Evolutionary conservation across 2,888 invertebrate genomes (phyloP), one percentile per base, ranked within the genome.

Genomic region (Aricia artaxerxes): DNA sequence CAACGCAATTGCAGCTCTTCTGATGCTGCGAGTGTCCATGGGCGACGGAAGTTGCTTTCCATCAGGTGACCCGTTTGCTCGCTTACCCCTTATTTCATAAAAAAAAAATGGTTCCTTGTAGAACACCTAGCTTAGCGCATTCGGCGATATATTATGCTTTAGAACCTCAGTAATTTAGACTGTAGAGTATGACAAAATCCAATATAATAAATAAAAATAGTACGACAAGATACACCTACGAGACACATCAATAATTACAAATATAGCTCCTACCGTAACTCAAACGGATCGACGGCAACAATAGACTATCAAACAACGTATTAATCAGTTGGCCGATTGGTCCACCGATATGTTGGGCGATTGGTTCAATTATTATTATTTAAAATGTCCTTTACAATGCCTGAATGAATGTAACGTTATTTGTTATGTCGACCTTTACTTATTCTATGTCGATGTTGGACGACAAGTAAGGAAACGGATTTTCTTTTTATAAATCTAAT

Each of bases 311-410:
- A 85, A 83, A 83, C 84, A 81, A 83, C 86, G 82, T 90, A 92
- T 92, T 91, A 91, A 92, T 92, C 92, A 91, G 89, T 82, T 84
- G 86, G 84, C 81, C 84, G 82, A 83, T 83, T 91, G 91, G 89
- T 82, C 84, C 86, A 83, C 81, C 84, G 82, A 83, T 82, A 81
- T 79, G 80, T 82, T 80, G 81, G 78, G 77, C 82, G 85, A 92
- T 92, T 90, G 92, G 91, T 92, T 94, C 94, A 93, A 92, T 92
- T 92, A 92, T 93, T 92, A 89, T 91, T 92, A 93, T 93, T 93
- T 93, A 92, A 92, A 92, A 89, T 86, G 88, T 86, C 87, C 84
- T 85, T 85, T 89, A 93, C 92, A 93, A 93, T 90, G 88, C 86
- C 80, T 90, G 91, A 92, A 93, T 93, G 92, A 89, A 92, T 91